Evolutionary conservation across 1,140 invertebrate genomes (phyloP).

Genomic region (Paralvinella palmiformis): DNA sequence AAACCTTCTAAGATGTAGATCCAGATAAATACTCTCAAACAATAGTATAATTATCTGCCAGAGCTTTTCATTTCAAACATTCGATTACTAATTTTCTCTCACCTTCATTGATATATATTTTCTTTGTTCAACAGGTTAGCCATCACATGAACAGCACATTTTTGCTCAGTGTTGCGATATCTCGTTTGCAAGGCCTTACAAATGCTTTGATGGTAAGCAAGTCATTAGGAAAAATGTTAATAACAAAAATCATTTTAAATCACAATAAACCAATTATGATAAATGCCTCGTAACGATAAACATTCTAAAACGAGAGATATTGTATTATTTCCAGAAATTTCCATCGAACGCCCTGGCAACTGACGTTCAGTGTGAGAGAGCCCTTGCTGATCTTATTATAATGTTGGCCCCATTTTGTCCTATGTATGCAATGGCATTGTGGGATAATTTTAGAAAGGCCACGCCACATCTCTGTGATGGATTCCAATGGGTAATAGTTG

Average conservation of each 20-base stretch:
- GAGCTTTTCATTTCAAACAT: no score
- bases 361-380: constrained; percentile 71
- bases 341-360: constrained; percentile 48
- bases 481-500: constrained; percentile 11
- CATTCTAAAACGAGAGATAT: neutral
- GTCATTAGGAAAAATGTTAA: no score
- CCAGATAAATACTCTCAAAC: no score
- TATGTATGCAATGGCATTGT: constrained; percentile 83
- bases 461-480: constrained; percentile 11
- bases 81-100: no score
- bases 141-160: constrained; percentile 60
- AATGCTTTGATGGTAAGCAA: constrained; percentile 63
- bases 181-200: constrained; percentile 76
- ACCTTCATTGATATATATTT: neutral
- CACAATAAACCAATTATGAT: neutral
- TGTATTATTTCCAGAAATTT: constrained; percentile 28
- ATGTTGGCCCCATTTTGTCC: constrained; percentile 81
- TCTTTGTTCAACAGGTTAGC: constrained; percentile 9
- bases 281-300: neutral
- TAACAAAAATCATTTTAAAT: constrained; percentile 11
- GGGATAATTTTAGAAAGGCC: constrained; percentile 63
- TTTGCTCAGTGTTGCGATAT: constrained; percentile 75
- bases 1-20: no score
- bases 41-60: no score
- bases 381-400: constrained; percentile 71